Evolutionary conservation across 2,113 vertebrate species (phyloP), one percentile per base, ranked within the genome.

Genomic region (Takifugu bimaculatus): DNA sequence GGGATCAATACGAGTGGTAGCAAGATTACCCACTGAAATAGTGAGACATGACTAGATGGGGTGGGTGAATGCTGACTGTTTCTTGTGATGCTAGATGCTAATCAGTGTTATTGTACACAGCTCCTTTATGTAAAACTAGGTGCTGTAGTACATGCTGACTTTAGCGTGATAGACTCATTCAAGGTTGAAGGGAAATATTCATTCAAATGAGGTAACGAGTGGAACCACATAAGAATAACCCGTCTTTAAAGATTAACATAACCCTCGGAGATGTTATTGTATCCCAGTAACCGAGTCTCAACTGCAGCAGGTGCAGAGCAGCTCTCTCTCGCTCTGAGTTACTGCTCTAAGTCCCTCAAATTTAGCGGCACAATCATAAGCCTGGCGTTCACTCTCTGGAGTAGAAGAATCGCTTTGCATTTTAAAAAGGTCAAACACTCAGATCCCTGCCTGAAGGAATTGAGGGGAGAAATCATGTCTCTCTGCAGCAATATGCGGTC

Each of bases 361-460:
- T 88, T 85, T 87, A 87, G 83, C 78, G 84, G 84, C 85, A 78
- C 86, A 83, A 85, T 87, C 84, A 89, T 85, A 81, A 89, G 80
- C 80, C 85, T 80, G 77, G 82, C 77, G 77, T 85, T 88, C 81
- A 63, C 80, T 88, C 88, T 88, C 84, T 68, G 76, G 80, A 87
- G 86, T 78, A 82, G 79, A 84, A 85, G 86, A 87, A 87, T 87
- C 66, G 79, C 83, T 89, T 90, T 89, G 87, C 87, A 90, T 90
- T 90, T 90, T 89, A 85, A 90, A 90, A 90, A 90, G 87, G 86
- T 90, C 86, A 90, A 84, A 89, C 77, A 80, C 84, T 87, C 82
- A 87, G 83, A 86, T 87, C 80, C 84, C 73, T 85, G 83, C 86
- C 85, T 85, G 80, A 75, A 84, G 83, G 78, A 85, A 83, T 73